Evolutionary conservation across 2,888 invertebrate genomes (phyloP), one percentile per base, ranked within the genome.

Genomic region (Noctua janthe): DNA sequence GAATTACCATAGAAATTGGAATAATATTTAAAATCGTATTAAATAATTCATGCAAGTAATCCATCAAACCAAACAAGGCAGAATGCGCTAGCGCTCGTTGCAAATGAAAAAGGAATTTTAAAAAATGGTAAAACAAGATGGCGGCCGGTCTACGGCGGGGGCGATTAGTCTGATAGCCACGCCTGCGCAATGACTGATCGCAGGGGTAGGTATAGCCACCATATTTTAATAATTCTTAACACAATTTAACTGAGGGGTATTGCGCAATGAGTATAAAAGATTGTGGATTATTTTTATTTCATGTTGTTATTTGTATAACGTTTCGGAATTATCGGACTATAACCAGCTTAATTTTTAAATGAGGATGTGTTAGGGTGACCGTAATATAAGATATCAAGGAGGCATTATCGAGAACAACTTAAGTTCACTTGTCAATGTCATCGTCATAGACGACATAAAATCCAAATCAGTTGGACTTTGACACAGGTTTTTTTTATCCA

Each of bases 121-220:
- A 88, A 91, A 93, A 92, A 92, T 92, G 92, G 89, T 93, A 94
- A 92, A 91, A 67, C 94, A 95, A 95, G 88, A 95, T 95, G 95
- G 95, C 95, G 94, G 87, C 92, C 83, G 85, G 49, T 74, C 39
- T 91, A 92, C 91, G 90, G 93, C 93, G 93, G 93, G 95, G 94
- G 94, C 94, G 94, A 94, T 95, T 94, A 94, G 94, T 93, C 83
- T 91, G 92, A 93, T 89, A 90, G 91, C 94, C 95, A 94, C 95
- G 94, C 95, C 94, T 92, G 94, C 88, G 85, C 87, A 87, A 82
- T 90, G 83, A 86, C 80, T 81, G 81, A 91, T 84, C 71, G 81
- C 80, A 87, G 81, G 89, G 89, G 89, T 90, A 88, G 89, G 78
- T 82, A 81, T 86, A 15, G 81, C 85, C 80, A 88, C 86, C 82